Base-by-base conservation (phyloP, 2,888 invertebrate species). In the Ichneumoninae sp. region DNA sequence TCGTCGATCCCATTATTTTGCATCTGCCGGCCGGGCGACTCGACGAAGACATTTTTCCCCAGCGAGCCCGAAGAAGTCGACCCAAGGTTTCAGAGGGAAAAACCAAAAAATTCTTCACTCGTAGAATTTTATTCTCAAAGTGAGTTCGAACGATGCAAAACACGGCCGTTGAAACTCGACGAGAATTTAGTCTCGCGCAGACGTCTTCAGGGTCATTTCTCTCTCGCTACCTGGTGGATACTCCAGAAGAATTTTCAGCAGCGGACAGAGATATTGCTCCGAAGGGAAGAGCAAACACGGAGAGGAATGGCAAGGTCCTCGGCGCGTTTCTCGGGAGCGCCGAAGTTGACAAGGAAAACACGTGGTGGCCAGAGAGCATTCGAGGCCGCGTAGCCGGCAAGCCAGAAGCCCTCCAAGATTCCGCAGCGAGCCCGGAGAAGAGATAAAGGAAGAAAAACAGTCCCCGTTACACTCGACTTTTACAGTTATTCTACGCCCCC, bases 391-490 rank as follows among this genome's bases (percentile, higher is more conserved):
- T 19, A 54, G 30, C 26, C 57, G 57, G 71, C 16, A 36, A 33
- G 22, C 52, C 33, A 16, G 26, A 44, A 26, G 22, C 26, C 60
- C 57, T 26, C 60, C 7, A 30, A 60, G 47, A 74, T 36, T 81
- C 74, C 68, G 78, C 65, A 69, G 72, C 33, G 69, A 50, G 16
- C 76, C 44, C 62, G 36, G 62, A 57, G 69, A 26, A 60, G 47
- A 69, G 69, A 75, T 76, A 68, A 76, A 62, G 70, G 70, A 75
- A 72, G 69, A 80, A 71, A 79, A 62, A 84, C 62, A 44, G 44
- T 80, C 33, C 69, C 72, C 62, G 80, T 83, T 83, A 74, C 70
- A 80, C 80, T 76, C 79, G 71, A 83, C 76, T 83, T 80, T 83
- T 76, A 72, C 76, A 72, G 83, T 83, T 80, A 80, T 83, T 68